Evolutionary conservation across 2,797 vertebrate genomes (phyloP).

Genomic region (Hippopotamyrus pictus): DNA sequence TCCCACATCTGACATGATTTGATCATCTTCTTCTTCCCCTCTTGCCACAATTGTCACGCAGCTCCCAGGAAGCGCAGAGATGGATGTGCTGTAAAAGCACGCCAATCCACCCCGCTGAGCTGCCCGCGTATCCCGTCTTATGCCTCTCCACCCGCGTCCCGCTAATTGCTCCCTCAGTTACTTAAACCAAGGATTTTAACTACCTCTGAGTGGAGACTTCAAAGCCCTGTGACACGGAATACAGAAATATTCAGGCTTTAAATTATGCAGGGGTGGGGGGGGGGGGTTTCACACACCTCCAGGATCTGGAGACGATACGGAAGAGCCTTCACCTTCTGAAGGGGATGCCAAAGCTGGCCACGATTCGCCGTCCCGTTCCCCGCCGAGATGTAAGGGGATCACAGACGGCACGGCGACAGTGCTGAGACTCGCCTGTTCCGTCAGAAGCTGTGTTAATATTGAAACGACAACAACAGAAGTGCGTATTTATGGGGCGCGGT

Average conservation of each 20-base stretch:
- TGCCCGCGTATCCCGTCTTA: conserved; percentile 6
- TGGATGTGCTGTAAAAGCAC: conserved; percentile 16
- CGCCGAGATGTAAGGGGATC: background rate
- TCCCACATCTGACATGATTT: background rate
- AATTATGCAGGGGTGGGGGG: conserved; percentile 26
- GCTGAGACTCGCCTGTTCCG: background rate
- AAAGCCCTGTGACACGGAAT: conserved; percentile 36
- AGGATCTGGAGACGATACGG: background rate
- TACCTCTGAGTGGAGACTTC: conserved; percentile 27
- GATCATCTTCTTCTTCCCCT: background rate
- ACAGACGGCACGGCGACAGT: background rate
- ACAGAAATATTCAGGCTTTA: conserved; percentile 28
- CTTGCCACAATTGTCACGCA: background rate
- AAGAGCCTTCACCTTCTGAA: conserved; percentile 1
- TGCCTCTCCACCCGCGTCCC: conserved; percentile 7
- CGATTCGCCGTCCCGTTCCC: background rate
- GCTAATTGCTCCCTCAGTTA: conserved; percentile 50
- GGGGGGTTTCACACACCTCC: conserved; percentile 13
- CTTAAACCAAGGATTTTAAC: conserved; percentile 48
- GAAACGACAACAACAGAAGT: background rate
- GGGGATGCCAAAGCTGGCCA: background rate
- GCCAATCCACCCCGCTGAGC: conserved; percentile 14
- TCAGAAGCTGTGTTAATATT: background rate
- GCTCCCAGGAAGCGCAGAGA: background rate
- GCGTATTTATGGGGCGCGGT: background rate